Base-by-base conservation (phyloP, 2,113 vertebrate species). In the Orthonyx spaldingii region DNA sequence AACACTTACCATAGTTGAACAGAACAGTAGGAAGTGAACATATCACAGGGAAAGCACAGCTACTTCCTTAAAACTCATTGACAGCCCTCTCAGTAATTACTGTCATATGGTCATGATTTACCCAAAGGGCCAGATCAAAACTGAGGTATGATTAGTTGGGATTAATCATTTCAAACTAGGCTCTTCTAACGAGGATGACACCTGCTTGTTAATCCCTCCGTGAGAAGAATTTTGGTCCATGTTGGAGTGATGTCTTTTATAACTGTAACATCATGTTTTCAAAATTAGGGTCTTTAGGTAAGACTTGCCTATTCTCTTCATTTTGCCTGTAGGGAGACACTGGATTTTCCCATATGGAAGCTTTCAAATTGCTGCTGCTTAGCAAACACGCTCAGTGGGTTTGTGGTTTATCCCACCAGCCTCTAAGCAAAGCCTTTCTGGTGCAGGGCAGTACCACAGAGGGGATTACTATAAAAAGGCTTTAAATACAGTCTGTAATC, bases 401-500 rank as follows among this genome's bases (percentile, higher is more conserved):
- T 96, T 95, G 90, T 93, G 93, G 95, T 95, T 96, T 97, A 96
- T 97, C 88, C 81, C 92, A 84, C 89, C 55, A 88, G 84, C 86
- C 69, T 95, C 90, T 78, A 69, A 97, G 93, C 79, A 97, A 95
- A 97, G 92, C 83, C 84, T 92, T 96, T 90, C 89, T 93, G 90
- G 77, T 93, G 72, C 76, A 91, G 94, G 93, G 90, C 94, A 96
- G 82, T 83, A 83, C 75, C 94, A 94, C 96, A 96, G 87, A 96
- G 94, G 93, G 93, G 93, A 97, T 97, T 97, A 97, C 84, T 95
- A 64, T 61, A 83, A 95, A 97, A 97, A 96, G 80, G 82, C 90
- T 91, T 96, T 97, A 97, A 96, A 96, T 96, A 89, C 81, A 91
- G 87, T 52, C 94, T 94, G 56, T 96, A 97, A 96, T 96, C 96